Base-by-base conservation (phyloP, 2,888 invertebrate species). In the Autographa pulchrina region DNA sequence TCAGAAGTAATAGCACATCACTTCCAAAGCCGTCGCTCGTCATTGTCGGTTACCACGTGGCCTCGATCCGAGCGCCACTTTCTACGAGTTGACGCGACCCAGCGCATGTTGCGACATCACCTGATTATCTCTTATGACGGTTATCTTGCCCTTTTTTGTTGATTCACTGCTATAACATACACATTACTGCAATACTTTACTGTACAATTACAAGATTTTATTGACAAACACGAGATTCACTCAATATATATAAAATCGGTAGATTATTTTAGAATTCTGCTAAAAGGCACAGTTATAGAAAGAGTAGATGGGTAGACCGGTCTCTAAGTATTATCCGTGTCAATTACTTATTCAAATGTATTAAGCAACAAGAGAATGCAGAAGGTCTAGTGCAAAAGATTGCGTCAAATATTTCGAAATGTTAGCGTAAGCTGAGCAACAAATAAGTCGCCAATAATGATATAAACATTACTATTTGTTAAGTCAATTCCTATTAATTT, bases 21-120 rank as follows among this genome's bases (percentile, higher is more conserved):
- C 16, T 25, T 52, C 32, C 35, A 60, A 56, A 71, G 70, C 70
- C 20, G 38, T 7, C 16, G 6, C n/a, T 48, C 48, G 16, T 48
- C 48, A 48, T 48, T 48, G 48, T 48, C 48, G 48, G 48, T 48
- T 25, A 62, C 61, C 75, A 48, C 71, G 72, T 68, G 82, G 82
- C 82, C 82, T 78, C 83, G 78, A 78, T 83, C 72, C 72, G 52
- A 77, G 66, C 75, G 73, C 81, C 80, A 80, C 82, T 83, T 83
- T 83, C 82, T 81, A 81, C 68, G 65, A 74, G 74, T 83, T 75
- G 74, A 72, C 76, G 74, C 70, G 80, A 75, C 73, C 76, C 66
- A 60, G 70, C 68, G 71, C 79, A 71, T 65, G 65, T 82, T 82
- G 79, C 83, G 48, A 77, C 79, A 77, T 73, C 72, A 68, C 59